Evolutionary conservation across 2,797 vertebrate species (phyloP), one percentile per base, ranked within the genome.

Genomic region (Tinamus major): DNA sequence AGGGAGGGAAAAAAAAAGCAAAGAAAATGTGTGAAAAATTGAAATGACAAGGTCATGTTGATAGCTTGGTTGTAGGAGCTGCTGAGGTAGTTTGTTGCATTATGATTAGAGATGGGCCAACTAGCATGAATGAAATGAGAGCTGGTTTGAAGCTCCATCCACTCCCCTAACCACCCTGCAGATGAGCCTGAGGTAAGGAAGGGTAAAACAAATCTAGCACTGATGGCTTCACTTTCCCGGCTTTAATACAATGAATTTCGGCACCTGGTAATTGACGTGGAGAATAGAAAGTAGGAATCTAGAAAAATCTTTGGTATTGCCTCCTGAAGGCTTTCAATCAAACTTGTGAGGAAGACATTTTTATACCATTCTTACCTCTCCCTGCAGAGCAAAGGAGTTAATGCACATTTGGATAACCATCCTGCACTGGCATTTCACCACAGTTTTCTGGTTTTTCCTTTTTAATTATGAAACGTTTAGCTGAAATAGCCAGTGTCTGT

Each of bases 11-110:
- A 8, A 48, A 37, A 46, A 39, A 79, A 62, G 76, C 19, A 93
- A 95, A 96, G 90, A 90, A 84, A 89, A 90, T 46, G 75, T 82
- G 78, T 65, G 81, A 79, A 93, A 96, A 96, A 95, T 74, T 91
- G 68, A 97, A 96, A 94, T 83, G 62, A 89, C 84, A 95, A 91
- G 71, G 48, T 95, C 90, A 74, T 1, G 27, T 84, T 85, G 77
- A 93, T 96, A 85, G 74, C 21, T 94, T 95, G 85, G 51, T 95
- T 80, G 87, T 93, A 64, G 62, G 85, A 90, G 61, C 64, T 88
- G 93, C 92, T 16, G 49, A 13, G 6, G 49, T 90, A 68, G 31
- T 59, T 95, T 85, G 53, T 59, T 92, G 85, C 37, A 49, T 31
- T 86, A 20, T 80, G 61, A 95, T 92, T 96, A 96, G 63, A 49